Percentiles rank a stretch among this genome's conserved stretches.
Evolutionary conservation across 2,888 invertebrate genomes (phyloP).

Genomic region (Gortyna flavago): DNA sequence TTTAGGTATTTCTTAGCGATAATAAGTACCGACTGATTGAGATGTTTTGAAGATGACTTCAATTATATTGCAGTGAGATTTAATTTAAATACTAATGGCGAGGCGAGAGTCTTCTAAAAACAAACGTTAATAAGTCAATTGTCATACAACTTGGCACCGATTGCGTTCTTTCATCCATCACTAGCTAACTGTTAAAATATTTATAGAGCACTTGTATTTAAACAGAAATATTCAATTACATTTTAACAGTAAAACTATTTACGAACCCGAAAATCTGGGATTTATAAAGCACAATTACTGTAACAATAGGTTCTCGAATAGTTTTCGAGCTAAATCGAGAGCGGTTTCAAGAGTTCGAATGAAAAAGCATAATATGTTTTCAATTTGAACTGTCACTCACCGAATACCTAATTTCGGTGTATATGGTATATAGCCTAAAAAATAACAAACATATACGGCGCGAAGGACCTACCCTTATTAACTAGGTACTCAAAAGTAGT

Average conservation of each 20-base stretch:
- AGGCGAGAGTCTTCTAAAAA: slow-evolving; percentile 34
- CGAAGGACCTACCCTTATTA: background rate
- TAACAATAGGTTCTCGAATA: background rate
- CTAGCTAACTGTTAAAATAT: slow-evolving; percentile 8
- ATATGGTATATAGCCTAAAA: background rate
- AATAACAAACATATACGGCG: background rate
- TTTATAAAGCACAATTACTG: slow-evolving; percentile 3
- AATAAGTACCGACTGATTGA: slow-evolving; percentile 21
- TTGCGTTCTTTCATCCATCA: slow-evolving; percentile 11
- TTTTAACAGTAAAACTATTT: slow-evolving; percentile 1
- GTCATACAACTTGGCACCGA: slow-evolving; percentile 47
- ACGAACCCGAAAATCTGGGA: background rate
- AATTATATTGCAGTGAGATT: slow-evolving; percentile 29
- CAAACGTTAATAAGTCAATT: slow-evolving; percentile 54
- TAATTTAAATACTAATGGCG: slow-evolving; percentile 46
- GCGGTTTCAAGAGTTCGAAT: background rate
- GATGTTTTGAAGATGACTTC: slow-evolving; percentile 33
- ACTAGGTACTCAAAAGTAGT: no score
- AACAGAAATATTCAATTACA: background rate
- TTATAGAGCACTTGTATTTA: slow-evolving; percentile 20
- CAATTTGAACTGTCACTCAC: background rate
- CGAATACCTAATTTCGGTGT: background rate
- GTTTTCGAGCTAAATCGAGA: background rate
- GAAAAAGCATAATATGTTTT: background rate
- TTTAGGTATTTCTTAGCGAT: slow-evolving; percentile 3